Evolutionary conservation across 2,113 vertebrate species (phyloP).

Genomic region (Xiphophorus couchianus): DNA sequence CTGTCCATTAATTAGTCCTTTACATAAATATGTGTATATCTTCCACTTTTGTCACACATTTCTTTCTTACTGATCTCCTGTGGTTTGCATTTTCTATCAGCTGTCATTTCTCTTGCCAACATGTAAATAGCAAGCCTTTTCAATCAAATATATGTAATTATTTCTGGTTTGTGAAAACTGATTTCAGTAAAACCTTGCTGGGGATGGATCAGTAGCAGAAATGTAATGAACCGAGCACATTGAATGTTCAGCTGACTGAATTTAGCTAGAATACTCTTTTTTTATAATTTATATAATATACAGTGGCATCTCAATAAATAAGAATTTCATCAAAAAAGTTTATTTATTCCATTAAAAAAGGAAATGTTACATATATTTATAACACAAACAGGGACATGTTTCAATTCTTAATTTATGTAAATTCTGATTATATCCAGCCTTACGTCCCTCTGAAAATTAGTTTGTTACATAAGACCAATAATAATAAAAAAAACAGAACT

Average conservation of each 20-base stretch:
- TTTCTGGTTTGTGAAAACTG: constrained; percentile 20
- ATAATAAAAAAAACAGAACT: no score
- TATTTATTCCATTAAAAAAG: background rate
- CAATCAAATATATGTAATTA: constrained; percentile 9
- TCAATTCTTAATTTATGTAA: no score
- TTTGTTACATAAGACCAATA: no score
- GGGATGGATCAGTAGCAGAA: background rate
- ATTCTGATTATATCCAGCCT: no score
- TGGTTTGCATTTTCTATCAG: constrained; percentile 65
- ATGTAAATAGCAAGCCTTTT: constrained; percentile 9
- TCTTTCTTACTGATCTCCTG: constrained; percentile 22
- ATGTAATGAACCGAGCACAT: background rate
- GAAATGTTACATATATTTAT: no score
- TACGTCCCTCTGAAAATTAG: no score
- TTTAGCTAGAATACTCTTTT: background rate
- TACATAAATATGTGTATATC: constrained; percentile 5
- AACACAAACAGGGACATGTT: no score
- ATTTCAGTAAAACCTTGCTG: constrained; percentile 4
- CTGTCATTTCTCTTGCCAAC: background rate
- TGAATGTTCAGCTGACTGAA: background rate
- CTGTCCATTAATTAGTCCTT: background rate
- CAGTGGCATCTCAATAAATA: no score
- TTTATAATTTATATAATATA: background rate
- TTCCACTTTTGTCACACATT: constrained; percentile 8
- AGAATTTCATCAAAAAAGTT: no score